Conservation (phyloP, 2,113 vertebrate species). For the Nettapus auritus region DNA sequence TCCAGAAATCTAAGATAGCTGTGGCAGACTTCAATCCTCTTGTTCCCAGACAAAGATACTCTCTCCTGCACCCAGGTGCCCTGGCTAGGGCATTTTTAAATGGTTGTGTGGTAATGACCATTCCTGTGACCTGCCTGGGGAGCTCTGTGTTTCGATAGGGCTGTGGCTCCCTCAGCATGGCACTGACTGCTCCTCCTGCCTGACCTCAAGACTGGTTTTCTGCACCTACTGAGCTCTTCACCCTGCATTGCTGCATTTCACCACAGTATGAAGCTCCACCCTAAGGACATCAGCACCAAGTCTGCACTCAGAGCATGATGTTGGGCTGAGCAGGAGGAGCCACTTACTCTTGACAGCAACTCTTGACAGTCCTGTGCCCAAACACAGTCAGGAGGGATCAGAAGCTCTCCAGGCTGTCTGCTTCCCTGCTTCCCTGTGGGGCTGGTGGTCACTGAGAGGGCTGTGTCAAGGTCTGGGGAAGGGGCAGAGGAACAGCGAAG, state of each 20-base stretch:
- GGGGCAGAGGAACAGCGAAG: neutral
- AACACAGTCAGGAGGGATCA: neutral
- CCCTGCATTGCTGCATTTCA: neutral
- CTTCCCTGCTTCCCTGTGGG: neutral
- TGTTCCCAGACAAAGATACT: neutral
- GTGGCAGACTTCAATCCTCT: neutral
- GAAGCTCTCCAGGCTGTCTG: neutral
- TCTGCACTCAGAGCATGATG: neutral
- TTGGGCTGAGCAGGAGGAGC: neutral
- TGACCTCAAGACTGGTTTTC: neutral
- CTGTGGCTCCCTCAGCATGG: rapidly evolving
- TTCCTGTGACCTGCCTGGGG: neutral
- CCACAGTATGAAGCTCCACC: neutral
- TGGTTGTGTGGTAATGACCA: neutral
- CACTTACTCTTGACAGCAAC: neutral
- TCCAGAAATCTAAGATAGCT: neutral
- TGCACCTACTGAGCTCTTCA: neutral
- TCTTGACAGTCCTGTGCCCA: neutral
- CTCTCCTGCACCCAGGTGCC: neutral
- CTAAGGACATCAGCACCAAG: neutral
- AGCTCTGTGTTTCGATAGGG: neutral
- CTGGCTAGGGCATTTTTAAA: neutral
- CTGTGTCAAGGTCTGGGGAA: neutral
- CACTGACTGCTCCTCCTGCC: no score
- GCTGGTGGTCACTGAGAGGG: neutral